Evolutionary conservation across 2,888 invertebrate genomes (phyloP).

Genomic region (Theretra japonica): DNA sequence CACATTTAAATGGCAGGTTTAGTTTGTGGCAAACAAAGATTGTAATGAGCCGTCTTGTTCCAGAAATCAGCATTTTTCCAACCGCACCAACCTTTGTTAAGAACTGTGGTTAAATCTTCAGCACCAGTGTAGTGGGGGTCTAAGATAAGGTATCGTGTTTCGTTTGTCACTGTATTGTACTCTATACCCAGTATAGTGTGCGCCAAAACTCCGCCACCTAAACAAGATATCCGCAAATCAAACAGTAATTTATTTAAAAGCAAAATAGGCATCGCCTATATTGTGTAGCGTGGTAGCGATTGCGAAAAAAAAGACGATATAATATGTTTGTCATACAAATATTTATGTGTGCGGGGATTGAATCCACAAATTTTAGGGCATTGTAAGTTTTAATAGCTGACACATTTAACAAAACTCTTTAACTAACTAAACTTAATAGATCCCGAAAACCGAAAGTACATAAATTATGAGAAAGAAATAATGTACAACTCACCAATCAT

Average conservation of each 20-base stretch:
- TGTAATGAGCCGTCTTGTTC: conserved; percentile 97
- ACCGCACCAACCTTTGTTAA: conserved; percentile 97
- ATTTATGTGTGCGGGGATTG: too few species aligned
- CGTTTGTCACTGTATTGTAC: conserved; percentile 91
- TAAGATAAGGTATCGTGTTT: conserved; percentile 95
- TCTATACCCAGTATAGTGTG: conserved; percentile 99
- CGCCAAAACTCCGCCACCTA: conserved; percentile 98
- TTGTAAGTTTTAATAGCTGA: too few species aligned
- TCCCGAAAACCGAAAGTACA: too few species aligned
- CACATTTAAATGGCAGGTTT: conserved; percentile 66
- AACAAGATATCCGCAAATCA: conserved; percentile 13
- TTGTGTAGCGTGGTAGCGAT: too few species aligned
- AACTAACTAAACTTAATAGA: too few species aligned
- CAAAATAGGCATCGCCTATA: too few species aligned
- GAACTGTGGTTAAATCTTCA: conserved; percentile 90
- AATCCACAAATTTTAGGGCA: too few species aligned
- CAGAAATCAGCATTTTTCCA: conserved; percentile 98
- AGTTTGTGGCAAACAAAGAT: conserved; percentile 95
- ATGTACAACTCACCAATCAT: conserved; percentile 93
- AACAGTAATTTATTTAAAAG: background rate
- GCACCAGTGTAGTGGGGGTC: conserved; percentile 99
- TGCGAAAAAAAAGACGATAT: too few species aligned
- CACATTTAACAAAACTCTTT: too few species aligned
- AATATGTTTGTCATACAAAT: too few species aligned
- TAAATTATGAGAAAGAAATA: too few species aligned